phyloP scores from a whole-genome alignment of 2,113 vertebrate species.

The Arvicanthis niloticus region DNA sequence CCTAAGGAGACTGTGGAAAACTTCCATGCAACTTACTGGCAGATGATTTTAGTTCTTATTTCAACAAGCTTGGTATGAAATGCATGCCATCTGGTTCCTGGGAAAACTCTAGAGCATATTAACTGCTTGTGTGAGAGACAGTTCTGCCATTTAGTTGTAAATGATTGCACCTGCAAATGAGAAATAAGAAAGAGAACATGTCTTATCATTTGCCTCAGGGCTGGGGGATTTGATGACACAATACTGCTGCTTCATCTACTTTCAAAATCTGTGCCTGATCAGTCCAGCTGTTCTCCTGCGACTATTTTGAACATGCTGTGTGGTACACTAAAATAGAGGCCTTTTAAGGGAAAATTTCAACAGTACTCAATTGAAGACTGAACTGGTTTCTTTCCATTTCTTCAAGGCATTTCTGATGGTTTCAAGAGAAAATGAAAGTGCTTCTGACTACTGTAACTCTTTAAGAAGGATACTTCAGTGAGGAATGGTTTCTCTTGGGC shows the following conservation, averaged over 20 bases:
- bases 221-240: conserved; percentile 77
- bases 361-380: conserved; percentile 56
- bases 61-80: conserved; percentile 79
- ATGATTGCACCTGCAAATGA: conserved; percentile 80
- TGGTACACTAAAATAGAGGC: not conserved
- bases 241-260: conserved; percentile 74
- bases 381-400: conserved; percentile 6
- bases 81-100: conserved; percentile 79
- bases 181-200: conserved; percentile 64
- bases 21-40: conserved; percentile 87
- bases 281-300: conserved; percentile 68
- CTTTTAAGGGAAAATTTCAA: conserved; percentile 40
- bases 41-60: conserved; percentile 83
- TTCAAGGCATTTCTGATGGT: conserved; percentile 69
- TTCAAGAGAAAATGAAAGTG: conserved; percentile 58
- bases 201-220: conserved; percentile 69
- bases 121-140: conserved; percentile 77
- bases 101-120: conserved; percentile 74
- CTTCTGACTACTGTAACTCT: conserved; percentile 22
- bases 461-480: not conserved
- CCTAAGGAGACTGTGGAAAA: conserved; percentile 90
- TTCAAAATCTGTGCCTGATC: conserved; percentile 80
- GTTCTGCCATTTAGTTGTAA: conserved; percentile 82
- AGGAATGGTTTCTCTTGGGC: not conserved
- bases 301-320: conserved; percentile 65